Conservation (phyloP, 2,113 vertebrate genomes). For the Chlorodrepanis virens region DNA sequence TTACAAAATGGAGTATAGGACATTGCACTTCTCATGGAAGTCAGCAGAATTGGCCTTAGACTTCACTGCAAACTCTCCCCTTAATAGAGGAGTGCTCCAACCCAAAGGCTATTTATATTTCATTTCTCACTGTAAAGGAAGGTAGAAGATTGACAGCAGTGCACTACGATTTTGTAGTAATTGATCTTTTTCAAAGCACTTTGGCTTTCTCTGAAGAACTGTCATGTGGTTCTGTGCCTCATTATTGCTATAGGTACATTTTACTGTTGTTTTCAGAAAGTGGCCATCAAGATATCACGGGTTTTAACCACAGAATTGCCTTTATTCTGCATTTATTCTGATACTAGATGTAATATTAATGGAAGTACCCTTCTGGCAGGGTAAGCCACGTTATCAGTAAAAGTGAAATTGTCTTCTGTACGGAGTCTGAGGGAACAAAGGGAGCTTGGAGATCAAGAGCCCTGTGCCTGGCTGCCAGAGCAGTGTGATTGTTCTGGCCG, state of each 20-base stretch:
- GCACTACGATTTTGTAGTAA: background rate
- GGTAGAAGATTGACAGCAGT: conserved; percentile 20
- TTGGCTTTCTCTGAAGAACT: background rate
- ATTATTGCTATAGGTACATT: background rate
- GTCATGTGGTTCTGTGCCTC: background rate
- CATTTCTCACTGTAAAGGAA: background rate
- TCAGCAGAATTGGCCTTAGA: background rate
- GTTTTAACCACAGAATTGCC: background rate
- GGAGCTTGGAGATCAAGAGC: background rate
- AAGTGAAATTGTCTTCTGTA: conserved; percentile 10
- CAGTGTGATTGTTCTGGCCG: background rate
- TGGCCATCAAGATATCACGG: background rate
- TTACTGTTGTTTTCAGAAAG: background rate
- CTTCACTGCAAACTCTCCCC: background rate
- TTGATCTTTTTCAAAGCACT: conserved; percentile 35
- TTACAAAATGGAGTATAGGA: background rate
- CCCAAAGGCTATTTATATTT: conserved; percentile 3
- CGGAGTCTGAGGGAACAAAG: background rate
- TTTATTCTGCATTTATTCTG: conserved; percentile 7
- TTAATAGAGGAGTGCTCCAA: background rate
- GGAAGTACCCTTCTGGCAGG: background rate
- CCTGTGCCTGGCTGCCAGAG: background rate
- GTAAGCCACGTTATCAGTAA: background rate
- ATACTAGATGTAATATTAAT: background rate
- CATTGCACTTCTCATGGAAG: background rate